Base-by-base conservation (phyloP, 2,888 invertebrate species). In the Baronia brevicornis region DNA sequence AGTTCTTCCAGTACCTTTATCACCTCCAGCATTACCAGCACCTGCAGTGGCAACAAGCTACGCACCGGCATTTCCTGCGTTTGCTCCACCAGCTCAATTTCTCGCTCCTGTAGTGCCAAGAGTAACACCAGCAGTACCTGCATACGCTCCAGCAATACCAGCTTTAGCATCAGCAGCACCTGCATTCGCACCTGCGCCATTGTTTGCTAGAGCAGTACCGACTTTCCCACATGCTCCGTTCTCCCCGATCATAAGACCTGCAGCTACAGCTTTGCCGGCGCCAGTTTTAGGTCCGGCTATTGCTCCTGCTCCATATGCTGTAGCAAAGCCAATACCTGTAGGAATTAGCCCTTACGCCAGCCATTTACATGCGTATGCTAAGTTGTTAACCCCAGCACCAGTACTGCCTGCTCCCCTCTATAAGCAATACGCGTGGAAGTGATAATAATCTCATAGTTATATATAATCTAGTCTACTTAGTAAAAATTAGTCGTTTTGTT, bases 361-460 rank as follows among this genome's bases (percentile, higher is more conserved):
- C 19, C 78, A 80, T 51, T 60, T 84, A 29, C 84, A 74, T 48
- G 64, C 78, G 5, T 84, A 75, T 39, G 73, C 52, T 13, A 60
- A 58, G 28, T 49, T 51, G 20, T 30, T 55, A 4, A 51, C 47
- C 2, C 57, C 62, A 5, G 53, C 56, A 1, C 67, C 65, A 4
- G 46, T 58, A 15, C 46, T 60, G 7, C 67, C 71, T 2, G 45
- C 57, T 5, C 65, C 59, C 17, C 14, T 60, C 23, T 27, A 61
- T 4, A 75, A 63, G 54, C 66, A 79, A 44, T 49, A 43, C 31
- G 77, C 77, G 39, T 82, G 80, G 79, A 77, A 82, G 62, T 79
- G 50, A 74, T 41, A 51, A 44, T 60, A 66, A 60, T 61, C 50
- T 48, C 36, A 40, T 37, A 41, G 36, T 34, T 34, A 38, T 38